Percentiles rank a stretch among this genome's conserved stretches.
Evolutionary conservation across 2,797 vertebrate species (phyloP).

Genomic region (Myoxocephalus aenaeus): DNA sequence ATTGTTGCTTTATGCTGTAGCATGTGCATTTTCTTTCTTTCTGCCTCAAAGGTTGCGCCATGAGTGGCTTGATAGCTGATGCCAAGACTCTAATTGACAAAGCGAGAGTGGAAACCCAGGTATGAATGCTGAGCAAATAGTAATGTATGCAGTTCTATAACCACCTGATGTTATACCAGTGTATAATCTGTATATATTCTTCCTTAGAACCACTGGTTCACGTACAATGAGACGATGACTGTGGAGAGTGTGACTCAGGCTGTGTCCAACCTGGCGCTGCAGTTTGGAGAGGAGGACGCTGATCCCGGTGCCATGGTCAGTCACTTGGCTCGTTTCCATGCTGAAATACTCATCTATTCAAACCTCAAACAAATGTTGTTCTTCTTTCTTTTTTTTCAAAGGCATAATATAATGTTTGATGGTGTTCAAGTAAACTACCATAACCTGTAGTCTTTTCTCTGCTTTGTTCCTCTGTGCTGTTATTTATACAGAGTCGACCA

Average conservation of each 20-base stretch:
- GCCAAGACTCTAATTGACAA: constrained; percentile 99
- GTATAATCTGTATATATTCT: background rate
- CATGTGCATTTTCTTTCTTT: constrained; percentile 12
- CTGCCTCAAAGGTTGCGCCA: constrained; percentile 90
- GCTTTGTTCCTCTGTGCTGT: background rate
- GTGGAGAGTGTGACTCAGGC: constrained; percentile 99
- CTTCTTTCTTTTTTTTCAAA: background rate
- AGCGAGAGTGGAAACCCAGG: constrained; percentile 99
- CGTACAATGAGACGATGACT: constrained; percentile 98
- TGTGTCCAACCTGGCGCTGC: constrained; percentile 96
- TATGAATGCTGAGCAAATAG: constrained; percentile 62
- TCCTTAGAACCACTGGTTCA: constrained; percentile 98
- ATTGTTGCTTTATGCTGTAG: background rate
- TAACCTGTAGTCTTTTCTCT: background rate
- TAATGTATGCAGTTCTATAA: background rate
- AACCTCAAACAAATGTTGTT: background rate
- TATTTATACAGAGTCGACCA: constrained; percentile 89
- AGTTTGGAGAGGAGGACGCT: constrained; percentile 98
- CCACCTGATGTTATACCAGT: background rate
- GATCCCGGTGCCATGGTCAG: constrained; percentile 96
- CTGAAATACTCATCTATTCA: constrained; percentile 2
- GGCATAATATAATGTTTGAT: background rate
- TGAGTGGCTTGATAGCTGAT: constrained; percentile 99
- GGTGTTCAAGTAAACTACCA: background rate
- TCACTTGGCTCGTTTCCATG: background rate